Percentiles rank a stretch among this genome's conserved stretches.
Conservation (phyloP, 2,888 invertebrate species). For the Pyrgus malvae region DNA sequence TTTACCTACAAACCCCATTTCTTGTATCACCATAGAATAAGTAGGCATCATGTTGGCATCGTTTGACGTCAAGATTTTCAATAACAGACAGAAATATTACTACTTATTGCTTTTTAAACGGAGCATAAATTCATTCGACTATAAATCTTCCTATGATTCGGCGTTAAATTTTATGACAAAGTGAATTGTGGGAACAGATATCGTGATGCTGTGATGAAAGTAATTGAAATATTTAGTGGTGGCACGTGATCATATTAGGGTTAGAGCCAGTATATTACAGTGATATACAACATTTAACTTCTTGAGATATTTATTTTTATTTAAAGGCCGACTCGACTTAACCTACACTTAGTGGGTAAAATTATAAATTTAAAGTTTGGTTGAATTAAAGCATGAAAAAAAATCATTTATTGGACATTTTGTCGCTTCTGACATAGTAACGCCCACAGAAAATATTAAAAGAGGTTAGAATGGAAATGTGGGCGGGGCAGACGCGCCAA, state of each 20-base stretch:
- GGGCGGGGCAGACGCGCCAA: too few species aligned
- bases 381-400: too few species aligned
- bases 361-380: too few species aligned
- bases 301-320: conserved; percentile 10
- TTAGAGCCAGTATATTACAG: conserved; percentile 36
- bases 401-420: too few species aligned
- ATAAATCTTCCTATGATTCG: conserved; percentile 34
- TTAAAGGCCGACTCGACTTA: not conserved
- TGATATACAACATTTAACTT: conserved; percentile 35
- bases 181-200: conserved; percentile 48
- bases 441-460: too few species aligned
- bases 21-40: too few species aligned
- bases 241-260: conserved; percentile 52
- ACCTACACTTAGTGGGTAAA: too few species aligned
- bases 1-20: too few species aligned
- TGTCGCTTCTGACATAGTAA: too few species aligned
- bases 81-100: conserved; percentile 9
- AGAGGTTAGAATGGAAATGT: too few species aligned
- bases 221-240: conserved; percentile 69
- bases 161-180: conserved; percentile 49
- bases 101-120: conserved; percentile 4
- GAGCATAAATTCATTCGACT: conserved; percentile 6
- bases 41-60: too few species aligned
- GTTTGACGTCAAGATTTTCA: not conserved
- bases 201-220: conserved; percentile 62